phyloP scores from a whole-genome alignment of 2,888 invertebrate species.

The Ectropis crepuscularia region DNA sequence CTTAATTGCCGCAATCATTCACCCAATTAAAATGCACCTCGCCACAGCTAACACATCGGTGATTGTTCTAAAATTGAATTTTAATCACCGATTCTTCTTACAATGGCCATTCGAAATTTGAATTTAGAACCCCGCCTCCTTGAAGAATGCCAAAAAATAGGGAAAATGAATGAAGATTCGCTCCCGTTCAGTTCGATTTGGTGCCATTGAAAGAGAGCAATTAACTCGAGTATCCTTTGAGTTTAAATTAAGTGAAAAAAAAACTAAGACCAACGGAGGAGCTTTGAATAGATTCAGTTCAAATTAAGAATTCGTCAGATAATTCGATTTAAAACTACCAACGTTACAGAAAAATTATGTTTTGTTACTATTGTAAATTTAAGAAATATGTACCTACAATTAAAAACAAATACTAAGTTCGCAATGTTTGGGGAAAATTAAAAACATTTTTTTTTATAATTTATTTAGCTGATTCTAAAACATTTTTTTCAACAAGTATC shows the following conservation, averaged over 20 bases:
- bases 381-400: too few relatives aligned
- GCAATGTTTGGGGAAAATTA: too few relatives aligned
- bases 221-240: constrained; percentile 84
- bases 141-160: constrained; percentile 79
- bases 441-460: too few relatives aligned
- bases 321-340: not conserved
- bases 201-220: constrained; percentile 64
- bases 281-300: constrained; percentile 10
- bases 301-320: not conserved
- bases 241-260: constrained; percentile 84
- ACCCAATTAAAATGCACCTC: constrained; percentile 83
- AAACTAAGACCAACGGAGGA: constrained; percentile 26
- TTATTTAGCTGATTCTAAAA: too few relatives aligned
- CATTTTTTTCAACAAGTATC: too few relatives aligned
- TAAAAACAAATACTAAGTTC: too few relatives aligned
- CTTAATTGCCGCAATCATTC: constrained; percentile 61
- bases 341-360: too few relatives aligned
- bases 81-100: constrained; percentile 82
- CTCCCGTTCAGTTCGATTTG: constrained; percentile 71
- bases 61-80: constrained; percentile 84
- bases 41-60: constrained; percentile 69
- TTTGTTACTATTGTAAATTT: too few relatives aligned
- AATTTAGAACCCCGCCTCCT: constrained; percentile 50
- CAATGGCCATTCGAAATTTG: constrained; percentile 66
- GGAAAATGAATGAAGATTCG: constrained; percentile 77